Evolutionary conservation across 1,140 invertebrate genomes (phyloP).

Genomic region (Caenorhabditis inopinata): DNA sequence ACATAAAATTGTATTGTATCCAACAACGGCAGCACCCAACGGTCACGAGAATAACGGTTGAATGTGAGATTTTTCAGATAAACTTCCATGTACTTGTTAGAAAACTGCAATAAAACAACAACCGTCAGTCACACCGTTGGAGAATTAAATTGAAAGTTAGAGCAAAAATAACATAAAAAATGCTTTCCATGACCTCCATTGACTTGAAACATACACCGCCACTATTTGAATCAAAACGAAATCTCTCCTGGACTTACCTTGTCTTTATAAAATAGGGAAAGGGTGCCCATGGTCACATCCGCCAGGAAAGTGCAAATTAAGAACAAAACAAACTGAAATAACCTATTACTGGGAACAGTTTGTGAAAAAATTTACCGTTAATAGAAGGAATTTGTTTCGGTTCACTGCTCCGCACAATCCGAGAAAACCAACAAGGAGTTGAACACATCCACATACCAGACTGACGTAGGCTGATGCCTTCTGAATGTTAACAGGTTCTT

Average conservation of each 20-base stretch:
- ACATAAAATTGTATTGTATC: conserved; percentile 63
- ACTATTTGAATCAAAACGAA: too few species aligned
- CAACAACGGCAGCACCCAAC: conserved; percentile 63
- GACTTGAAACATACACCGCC: too few species aligned
- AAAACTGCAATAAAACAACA: conserved; percentile 56
- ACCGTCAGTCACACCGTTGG: not conserved
- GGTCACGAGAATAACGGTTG: conserved; percentile 63
- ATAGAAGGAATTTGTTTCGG: conserved; percentile 42
- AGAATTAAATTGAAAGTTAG: too few species aligned
- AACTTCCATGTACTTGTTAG: conserved; percentile 51
- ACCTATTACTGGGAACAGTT: not conserved
- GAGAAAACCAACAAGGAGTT: conserved; percentile 48
- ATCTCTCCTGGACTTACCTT: conserved; percentile 55
- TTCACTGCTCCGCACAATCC: conserved; percentile 48
- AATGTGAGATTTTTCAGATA: conserved; percentile 61
- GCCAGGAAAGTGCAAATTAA: conserved; percentile 54
- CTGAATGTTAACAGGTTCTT: conserved; percentile 29
- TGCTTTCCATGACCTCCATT: too few species aligned
- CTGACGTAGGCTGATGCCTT: conserved; percentile 44
- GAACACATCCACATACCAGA: conserved; percentile 41
- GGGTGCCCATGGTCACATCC: conserved; percentile 50
- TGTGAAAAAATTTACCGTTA: conserved; percentile 13
- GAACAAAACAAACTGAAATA: conserved; percentile 50
- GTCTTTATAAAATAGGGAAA: conserved; percentile 53
- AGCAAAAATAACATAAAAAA: too few species aligned